These are phyloP conservation scores for Ctenosaura bakeri DNA, from an alignment of 2,797 vertebrate species.

Conservation along the genomic window DNA sequence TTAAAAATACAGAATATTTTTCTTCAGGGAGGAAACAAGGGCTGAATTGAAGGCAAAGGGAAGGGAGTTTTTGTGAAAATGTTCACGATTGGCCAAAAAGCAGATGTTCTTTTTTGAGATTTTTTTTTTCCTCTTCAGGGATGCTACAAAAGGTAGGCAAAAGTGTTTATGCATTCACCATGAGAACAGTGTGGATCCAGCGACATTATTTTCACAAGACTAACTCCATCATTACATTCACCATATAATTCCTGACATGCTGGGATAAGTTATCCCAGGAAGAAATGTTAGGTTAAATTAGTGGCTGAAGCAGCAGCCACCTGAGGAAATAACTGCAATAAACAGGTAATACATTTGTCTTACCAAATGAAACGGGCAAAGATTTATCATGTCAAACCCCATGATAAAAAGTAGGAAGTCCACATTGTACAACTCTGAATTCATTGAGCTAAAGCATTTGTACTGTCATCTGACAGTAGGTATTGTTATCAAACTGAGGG, in stretches of 20 bases:
- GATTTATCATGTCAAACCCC: background rate
- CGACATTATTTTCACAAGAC: background rate
- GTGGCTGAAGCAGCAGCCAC: background rate
- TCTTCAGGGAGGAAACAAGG: slow-evolving; percentile 46
- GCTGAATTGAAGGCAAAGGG: background rate
- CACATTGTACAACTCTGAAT: too few species aligned
- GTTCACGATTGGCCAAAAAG: background rate
- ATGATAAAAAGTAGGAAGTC: background rate
- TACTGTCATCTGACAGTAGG: background rate
- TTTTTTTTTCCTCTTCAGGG: background rate
- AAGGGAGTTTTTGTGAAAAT: background rate
- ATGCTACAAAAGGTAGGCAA: background rate
- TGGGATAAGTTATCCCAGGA: background rate
- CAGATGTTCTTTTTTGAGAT: background rate
- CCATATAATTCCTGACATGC: background rate
- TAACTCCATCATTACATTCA: background rate
- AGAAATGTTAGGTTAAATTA: background rate
- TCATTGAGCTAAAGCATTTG: background rate
- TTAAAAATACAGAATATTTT: slow-evolving; percentile 56
- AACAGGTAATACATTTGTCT: background rate
- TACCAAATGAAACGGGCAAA: background rate
- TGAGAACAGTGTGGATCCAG: background rate
- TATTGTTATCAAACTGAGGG: background rate
- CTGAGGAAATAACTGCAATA: background rate
- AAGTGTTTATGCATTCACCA: background rate